Conservation (phyloP, 1,140 invertebrate species). For the Popillia japonica region DNA sequence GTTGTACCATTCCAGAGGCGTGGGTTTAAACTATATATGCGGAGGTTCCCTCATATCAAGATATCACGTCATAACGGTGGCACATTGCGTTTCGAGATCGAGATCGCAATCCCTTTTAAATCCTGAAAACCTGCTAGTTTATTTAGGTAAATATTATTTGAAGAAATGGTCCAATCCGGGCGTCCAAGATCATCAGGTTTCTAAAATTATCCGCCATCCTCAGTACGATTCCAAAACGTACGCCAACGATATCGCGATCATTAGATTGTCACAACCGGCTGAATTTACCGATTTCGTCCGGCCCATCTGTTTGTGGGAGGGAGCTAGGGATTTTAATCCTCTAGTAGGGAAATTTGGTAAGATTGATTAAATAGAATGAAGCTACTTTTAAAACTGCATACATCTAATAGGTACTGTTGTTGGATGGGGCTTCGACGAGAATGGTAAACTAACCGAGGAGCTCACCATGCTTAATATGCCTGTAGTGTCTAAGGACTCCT, state of each 20-base stretch:
- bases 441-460: conserved; percentile 59
- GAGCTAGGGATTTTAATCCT: conserved; percentile 44
- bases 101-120: conserved; percentile 46
- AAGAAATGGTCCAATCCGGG: conserved; percentile 55
- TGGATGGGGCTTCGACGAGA: conserved; percentile 63
- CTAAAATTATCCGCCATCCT: conserved; percentile 65
- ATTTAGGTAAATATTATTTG: conserved; percentile 57
- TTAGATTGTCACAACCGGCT: conserved; percentile 64
- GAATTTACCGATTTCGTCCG: conserved; percentile 63
- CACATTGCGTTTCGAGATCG: conserved; percentile 56
- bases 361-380: background rate
- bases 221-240: conserved; percentile 66
- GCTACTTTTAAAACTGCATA: background rate
- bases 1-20: conserved; percentile 50
- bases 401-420: conserved; percentile 57
- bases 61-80: conserved; percentile 54
- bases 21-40: conserved; percentile 54
- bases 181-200: conserved; percentile 60
- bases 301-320: conserved; percentile 67
- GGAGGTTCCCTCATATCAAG: conserved; percentile 55
- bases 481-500: conserved; percentile 61
- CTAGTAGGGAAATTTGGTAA: conserved; percentile 53
- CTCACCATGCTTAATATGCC: conserved; percentile 62
- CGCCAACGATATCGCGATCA: conserved; percentile 72
- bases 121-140: conserved; percentile 48